Evolutionary conservation across 2,888 invertebrate genomes (phyloP).

Genomic region (Scaptomyza caliginosa): DNA sequence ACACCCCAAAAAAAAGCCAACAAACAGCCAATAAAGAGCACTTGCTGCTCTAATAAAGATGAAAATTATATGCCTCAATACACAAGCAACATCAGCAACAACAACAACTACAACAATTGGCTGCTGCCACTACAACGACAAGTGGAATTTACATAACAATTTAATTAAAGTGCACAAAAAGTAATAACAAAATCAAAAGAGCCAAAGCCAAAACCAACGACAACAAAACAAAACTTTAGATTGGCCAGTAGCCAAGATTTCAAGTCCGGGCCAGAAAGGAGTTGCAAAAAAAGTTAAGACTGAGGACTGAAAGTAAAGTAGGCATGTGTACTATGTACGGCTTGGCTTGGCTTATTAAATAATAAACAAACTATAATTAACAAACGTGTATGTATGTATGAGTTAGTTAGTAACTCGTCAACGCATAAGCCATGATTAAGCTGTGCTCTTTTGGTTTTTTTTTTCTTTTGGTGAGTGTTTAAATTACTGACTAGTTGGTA

Average conservation of each 20-base stretch:
- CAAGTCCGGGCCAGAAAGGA: conserved; percentile 49
- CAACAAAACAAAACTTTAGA: background rate
- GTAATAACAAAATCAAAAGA: conserved; percentile 19
- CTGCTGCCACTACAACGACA: conserved; percentile 55
- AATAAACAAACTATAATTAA: conserved; percentile 73
- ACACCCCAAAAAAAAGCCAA: conserved; percentile 20
- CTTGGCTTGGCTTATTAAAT: conserved; percentile 62
- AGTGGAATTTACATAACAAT: conserved; percentile 80
- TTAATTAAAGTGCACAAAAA: conserved; percentile 70
- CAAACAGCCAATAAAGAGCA: conserved; percentile 51
- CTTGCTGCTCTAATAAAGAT: conserved; percentile 69
- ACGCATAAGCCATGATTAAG: conserved; percentile 42
- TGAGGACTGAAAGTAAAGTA: conserved; percentile 2
- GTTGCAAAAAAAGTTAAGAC: conserved; percentile 70
- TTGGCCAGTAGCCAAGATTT: conserved; percentile 12
- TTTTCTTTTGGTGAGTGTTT: conserved; percentile 35
- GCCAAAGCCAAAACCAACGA: background rate
- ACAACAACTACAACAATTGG: conserved; percentile 15
- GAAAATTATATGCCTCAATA: conserved; percentile 63
- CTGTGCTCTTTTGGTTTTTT: conserved; percentile 18
- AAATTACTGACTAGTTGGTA: conserved; percentile 16
- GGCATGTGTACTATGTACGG: conserved; percentile 4
- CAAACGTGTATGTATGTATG: conserved; percentile 16
- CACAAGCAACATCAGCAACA: conserved; percentile 13
- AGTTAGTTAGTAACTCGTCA: conserved; percentile 25